Conservation (phyloP, 2,888 invertebrate genomes). For the Epistrophe grossulariae region DNA sequence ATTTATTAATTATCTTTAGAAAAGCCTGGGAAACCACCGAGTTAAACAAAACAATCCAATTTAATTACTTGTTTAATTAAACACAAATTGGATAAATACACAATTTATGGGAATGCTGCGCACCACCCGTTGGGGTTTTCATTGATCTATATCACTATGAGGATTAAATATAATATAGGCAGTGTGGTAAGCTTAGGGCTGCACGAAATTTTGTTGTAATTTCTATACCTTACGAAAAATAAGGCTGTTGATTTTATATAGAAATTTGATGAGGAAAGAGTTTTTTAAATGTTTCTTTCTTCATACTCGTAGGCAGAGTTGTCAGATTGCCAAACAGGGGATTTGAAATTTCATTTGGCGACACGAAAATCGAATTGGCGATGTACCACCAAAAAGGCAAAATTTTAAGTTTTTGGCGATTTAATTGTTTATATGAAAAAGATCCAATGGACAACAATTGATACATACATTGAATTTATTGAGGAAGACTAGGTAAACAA, state of each 20-base stretch:
- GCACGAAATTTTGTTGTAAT: neutral
- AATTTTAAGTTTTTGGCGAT: too few species aligned
- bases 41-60: conserved; percentile 36
- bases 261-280: neutral
- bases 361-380: too few species aligned
- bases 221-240: neutral
- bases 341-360: too few species aligned
- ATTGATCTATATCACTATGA: conserved; percentile 29
- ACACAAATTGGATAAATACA: conserved; percentile 53
- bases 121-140: neutral
- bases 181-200: neutral
- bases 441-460: too few species aligned
- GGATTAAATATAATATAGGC: neutral
- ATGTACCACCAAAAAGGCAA: too few species aligned
- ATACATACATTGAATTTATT: too few species aligned
- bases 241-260: neutral
- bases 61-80: conserved; percentile 52
- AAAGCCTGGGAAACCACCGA: conserved; percentile 4
- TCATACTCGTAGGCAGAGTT: neutral
- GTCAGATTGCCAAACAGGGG: too few species aligned
- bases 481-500: too few species aligned
- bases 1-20: conserved; percentile 12
- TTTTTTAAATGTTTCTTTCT: neutral
- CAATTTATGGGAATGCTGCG: conserved; percentile 16
- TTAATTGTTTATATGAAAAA: too few species aligned